Evolutionary conservation across 2,797 vertebrate species (phyloP).

Genomic region (Uromys caudimaculatus): DNA sequence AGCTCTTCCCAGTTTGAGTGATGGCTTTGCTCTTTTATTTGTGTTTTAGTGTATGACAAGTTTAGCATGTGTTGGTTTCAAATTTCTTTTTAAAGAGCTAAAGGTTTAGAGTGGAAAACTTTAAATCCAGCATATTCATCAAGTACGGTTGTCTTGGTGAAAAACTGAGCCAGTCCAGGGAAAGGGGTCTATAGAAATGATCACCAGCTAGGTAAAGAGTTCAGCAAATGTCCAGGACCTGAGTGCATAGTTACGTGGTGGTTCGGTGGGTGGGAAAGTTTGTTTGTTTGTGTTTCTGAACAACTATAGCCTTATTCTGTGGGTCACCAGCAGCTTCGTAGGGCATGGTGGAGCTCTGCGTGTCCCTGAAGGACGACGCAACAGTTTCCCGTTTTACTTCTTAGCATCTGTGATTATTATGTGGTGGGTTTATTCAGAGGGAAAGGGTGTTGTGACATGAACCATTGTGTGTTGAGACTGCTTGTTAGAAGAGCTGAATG

Average conservation of each 20-base stretch:
- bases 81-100: constrained; percentile 56
- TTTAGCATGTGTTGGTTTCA: neutral
- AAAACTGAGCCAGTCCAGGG: neutral
- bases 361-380: neutral
- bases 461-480: neutral
- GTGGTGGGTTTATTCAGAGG: constrained; percentile 16
- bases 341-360: neutral
- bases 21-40: constrained; percentile 29
- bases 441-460: constrained; percentile 38
- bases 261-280: neutral
- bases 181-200: neutral
- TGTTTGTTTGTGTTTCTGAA: neutral
- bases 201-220: neutral
- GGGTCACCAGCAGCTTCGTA: neutral
- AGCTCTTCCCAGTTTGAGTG: neutral
- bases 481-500: neutral
- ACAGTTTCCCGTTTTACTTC: neutral
- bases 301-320: neutral
- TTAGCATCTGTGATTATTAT: neutral
- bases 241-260: neutral
- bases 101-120: neutral
- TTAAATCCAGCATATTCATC: constrained; percentile 11
- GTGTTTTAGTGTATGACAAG: constrained; percentile 21
- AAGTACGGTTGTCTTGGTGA: neutral
- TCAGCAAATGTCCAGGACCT: neutral